Conservation (phyloP, 2,113 vertebrate species). For the Oriolus oriolus region DNA sequence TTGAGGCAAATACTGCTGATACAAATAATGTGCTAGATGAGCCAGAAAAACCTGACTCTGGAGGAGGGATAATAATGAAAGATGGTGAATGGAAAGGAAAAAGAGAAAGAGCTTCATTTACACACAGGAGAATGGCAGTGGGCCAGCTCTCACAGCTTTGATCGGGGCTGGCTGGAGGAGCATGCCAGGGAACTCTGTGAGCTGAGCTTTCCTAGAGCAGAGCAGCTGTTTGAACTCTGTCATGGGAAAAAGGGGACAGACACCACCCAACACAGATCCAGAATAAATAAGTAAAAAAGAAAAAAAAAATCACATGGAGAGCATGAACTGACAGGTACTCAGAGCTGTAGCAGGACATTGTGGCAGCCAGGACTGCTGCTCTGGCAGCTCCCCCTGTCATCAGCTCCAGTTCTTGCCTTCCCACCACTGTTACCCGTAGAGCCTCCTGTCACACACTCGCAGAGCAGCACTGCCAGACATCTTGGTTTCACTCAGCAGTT, state of each 20-base stretch:
- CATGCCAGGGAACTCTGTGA: background rate
- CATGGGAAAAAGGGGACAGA: background rate
- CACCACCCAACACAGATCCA: background rate
- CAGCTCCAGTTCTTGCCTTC: background rate
- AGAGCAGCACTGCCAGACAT: background rate
- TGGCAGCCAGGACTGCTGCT: background rate
- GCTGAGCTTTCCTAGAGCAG: background rate
- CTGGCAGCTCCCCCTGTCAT: background rate
- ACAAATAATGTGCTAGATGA: slow-evolving; percentile 16
- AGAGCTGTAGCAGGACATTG: background rate
- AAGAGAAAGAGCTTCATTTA: slow-evolving; percentile 15
- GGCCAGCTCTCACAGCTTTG: slow-evolving; percentile 26
- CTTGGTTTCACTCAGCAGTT: background rate
- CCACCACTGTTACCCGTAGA: background rate
- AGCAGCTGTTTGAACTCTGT: background rate
- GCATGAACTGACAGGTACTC: background rate
- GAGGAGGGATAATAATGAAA: slow-evolving; percentile 27
- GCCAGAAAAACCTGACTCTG: slow-evolving; percentile 47
- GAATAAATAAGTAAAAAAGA: background rate
- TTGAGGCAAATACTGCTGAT: background rate
- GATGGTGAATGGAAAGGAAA: background rate
- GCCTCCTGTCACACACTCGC: background rate
- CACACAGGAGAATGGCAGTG: background rate
- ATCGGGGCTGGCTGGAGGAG: background rate
- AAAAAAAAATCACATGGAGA: background rate